Base-by-base conservation (phyloP, 2,797 vertebrate genomes). In the Dendrocincla fuliginosa region DNA sequence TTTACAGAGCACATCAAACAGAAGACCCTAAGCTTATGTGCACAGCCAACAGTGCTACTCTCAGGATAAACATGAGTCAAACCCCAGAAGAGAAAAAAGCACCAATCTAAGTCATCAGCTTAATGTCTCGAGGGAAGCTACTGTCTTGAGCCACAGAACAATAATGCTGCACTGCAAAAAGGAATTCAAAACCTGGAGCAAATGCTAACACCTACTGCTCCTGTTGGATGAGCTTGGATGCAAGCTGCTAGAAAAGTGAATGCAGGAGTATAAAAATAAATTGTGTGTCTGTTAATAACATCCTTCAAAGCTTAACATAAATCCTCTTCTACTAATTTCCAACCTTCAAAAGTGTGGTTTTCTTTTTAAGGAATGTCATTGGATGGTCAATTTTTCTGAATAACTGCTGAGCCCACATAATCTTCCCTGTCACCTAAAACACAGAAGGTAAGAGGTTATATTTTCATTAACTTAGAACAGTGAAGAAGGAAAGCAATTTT, bases 351-450 rank as follows among this genome's bases (percentile, higher is more conserved):
- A 98, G 81, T 19, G 98, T 87, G 3, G 98, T 92, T 94, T 98
- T 98, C 89, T 97, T 97, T 97, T 98, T 98, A 79, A 99, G 96
- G 82, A 98, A 91, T 93, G 97, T 94, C 98, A 99, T 98, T 44
- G 98, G 98, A 80, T 93, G 92, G 75, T 98, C 98, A 42, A 98
- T 98, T 97, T 98, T 99, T 92, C 98, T 98, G 96, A 98, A 98
- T 20, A 99, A 97, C 87, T 98, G 98, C 32, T 98, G 98, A 84
- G 98, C 97, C 98, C 98, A 99, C 96, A 98, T 97, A 73, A 99
- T 97, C 95, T 98, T 98, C 25, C 98, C 98, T 32, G 98, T 89
- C 78, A 99, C 96, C 98, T 99, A 95, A 90, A 95, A 87, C 46
- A 90, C 13, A 95, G 39, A 91, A 87, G n/a, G 76, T 16, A 52